Conservation (phyloP, 1,140 invertebrate genomes). For the Oncopeltus fasciatus region DNA sequence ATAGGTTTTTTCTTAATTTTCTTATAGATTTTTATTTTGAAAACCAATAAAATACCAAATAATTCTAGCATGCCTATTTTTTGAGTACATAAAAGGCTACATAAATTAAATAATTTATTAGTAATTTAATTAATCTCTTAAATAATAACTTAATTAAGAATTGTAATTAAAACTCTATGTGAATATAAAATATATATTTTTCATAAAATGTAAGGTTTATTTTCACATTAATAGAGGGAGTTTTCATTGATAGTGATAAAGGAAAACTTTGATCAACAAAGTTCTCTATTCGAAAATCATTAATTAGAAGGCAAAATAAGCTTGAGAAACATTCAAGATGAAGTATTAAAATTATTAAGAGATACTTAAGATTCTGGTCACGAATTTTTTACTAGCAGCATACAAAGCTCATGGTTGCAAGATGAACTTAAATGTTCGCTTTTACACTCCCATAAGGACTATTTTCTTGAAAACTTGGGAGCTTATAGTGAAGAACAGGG, state of each 20-base stretch:
- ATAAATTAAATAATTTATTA: too few relatives aligned
- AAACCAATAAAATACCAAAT: too few relatives aligned
- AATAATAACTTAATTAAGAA: too few relatives aligned
- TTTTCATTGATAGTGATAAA: neutral
- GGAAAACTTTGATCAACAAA: neutral
- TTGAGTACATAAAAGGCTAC: too few relatives aligned
- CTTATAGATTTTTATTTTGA: too few relatives aligned
- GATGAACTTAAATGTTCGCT: conserved; percentile 31
- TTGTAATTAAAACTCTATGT: too few relatives aligned
- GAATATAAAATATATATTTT: too few relatives aligned
- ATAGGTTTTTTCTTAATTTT: too few relatives aligned
- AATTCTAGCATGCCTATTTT: too few relatives aligned
- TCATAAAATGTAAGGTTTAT: too few relatives aligned
- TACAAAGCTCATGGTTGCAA: neutral
- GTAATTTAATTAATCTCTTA: too few relatives aligned
- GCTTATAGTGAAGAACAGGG: conserved; percentile 26
- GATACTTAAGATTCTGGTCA: neutral
- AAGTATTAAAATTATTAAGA: neutral
- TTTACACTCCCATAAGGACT: conserved; percentile 29
- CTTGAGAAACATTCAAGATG: neutral
- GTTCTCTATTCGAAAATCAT: neutral
- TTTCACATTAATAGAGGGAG: neutral
- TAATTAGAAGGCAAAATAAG: neutral
- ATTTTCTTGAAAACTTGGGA: conserved; percentile 29
- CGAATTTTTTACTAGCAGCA: neutral